These are phyloP conservation scores for Popillia japonica DNA, from an alignment of 1,140 invertebrate species.

Conservation along the genomic window DNA sequence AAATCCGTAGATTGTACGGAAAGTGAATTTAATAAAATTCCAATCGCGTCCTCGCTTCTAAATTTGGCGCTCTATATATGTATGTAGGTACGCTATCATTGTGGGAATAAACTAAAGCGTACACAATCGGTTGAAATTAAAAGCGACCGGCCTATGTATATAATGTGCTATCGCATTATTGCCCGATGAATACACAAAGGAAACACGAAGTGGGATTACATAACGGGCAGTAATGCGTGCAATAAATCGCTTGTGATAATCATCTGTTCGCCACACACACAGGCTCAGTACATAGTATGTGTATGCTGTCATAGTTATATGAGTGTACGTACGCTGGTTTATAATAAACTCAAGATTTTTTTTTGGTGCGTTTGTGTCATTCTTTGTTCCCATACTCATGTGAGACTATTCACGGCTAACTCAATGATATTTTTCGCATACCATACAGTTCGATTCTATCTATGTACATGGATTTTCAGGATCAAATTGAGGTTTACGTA, in stretches of 20 bases:
- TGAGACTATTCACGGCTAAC: no score
- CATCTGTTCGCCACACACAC: conserved; percentile 14
- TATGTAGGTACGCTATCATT: not conserved
- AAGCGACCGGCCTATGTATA: not conserved
- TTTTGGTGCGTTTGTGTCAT: no score
- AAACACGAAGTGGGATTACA: conserved; percentile 18
- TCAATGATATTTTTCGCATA: no score
- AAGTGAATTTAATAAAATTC: not conserved
- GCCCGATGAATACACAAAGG: conserved; percentile 16
- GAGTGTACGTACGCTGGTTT: no score
- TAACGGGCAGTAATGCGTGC: conserved; percentile 25
- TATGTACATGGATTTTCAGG: no score
- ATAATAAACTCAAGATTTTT: no score
- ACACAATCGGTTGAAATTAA: conserved; percentile 26
- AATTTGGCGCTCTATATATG: not conserved
- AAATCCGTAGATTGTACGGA: not conserved
- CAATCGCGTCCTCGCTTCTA: not conserved
- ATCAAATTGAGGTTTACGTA: no score
- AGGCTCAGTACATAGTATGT: not conserved
- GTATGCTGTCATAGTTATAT: no score
- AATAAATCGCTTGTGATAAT: conserved; percentile 29
- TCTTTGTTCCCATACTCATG: no score
- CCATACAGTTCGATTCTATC: no score
- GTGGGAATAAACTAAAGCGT: conserved; percentile 13
- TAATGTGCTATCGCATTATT: not conserved